A percentile compares a stretch with the other conserved stretches of the same genome.
Evolutionary conservation across 2,797 vertebrate genomes (phyloP).

Genomic region (Bucorvus abyssinicus): DNA sequence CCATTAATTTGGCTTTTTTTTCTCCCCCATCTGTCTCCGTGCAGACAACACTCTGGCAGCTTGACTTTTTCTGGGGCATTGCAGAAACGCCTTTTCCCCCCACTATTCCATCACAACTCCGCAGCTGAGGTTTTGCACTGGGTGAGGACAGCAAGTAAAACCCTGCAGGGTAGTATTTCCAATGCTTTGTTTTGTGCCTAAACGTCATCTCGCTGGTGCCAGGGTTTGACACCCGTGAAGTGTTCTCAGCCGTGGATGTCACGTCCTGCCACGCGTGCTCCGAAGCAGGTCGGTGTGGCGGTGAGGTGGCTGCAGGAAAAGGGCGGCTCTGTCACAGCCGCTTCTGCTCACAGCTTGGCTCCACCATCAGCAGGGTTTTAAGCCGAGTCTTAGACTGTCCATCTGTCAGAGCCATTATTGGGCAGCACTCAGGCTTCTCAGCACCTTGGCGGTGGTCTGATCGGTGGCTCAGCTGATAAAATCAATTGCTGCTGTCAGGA

Average conservation of each 20-base stretch:
- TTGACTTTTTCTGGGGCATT: not conserved
- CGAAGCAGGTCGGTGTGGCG: accelerated
- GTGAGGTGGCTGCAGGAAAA: not conserved
- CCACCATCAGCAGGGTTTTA: not conserved
- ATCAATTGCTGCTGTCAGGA: not conserved
- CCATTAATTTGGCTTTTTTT: not conserved
- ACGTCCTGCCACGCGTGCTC: accelerated
- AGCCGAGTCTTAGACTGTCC: accelerated
- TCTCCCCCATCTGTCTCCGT: not conserved
- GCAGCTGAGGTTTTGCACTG: accelerated
- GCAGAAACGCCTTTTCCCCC: not conserved
- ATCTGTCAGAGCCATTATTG: accelerated
- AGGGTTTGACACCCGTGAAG: not conserved
- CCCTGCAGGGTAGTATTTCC: not conserved
- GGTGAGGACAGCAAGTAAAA: not conserved
- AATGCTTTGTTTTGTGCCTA: not conserved
- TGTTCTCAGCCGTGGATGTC: accelerated
- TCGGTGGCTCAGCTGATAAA: not conserved
- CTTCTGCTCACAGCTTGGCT: not conserved
- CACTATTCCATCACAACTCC: accelerated
- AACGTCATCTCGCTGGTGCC: not conserved
- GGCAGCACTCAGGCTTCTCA: not conserved
- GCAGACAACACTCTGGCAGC: not conserved
- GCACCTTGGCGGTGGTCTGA: accelerated
- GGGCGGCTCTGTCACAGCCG: not conserved